Conservation (phyloP, 2,113 vertebrate genomes). For the Aramus guarauna region DNA sequence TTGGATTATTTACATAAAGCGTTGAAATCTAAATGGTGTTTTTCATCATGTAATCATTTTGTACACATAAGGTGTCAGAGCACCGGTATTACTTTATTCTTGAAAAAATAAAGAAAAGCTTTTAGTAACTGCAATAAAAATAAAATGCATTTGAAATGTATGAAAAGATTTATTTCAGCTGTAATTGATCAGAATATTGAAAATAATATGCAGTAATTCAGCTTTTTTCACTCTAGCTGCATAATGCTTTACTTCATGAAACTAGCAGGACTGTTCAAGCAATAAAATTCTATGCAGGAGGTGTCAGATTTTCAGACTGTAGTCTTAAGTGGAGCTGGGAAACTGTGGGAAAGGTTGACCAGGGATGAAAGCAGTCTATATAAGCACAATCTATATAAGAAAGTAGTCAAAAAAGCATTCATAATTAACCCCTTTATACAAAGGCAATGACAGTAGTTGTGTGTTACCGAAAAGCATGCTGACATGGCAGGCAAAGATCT, state of each 20-base stretch:
- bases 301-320: neutral
- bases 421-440: neutral
- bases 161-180: neutral
- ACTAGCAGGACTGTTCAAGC: neutral
- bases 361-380: neutral
- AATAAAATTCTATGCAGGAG: neutral
- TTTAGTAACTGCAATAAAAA: neutral
- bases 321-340: neutral
- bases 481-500: neutral
- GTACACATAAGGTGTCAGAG: neutral
- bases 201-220: neutral
- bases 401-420: neutral
- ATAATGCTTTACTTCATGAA: neutral
- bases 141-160: neutral
- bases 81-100: neutral
- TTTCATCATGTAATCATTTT: neutral
- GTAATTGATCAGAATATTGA: neutral
- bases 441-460: rapidly evolving
- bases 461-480: neutral
- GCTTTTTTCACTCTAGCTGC: neutral
- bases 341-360: neutral
- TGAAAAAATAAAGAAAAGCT: neutral
- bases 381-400: neutral
- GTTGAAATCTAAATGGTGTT: neutral
- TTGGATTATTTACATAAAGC: constrained; percentile 42